Percentiles rank a stretch among this genome's conserved stretches.
Conservation (phyloP, 2,797 vertebrate species). For the Sebastes taczanowskii region DNA sequence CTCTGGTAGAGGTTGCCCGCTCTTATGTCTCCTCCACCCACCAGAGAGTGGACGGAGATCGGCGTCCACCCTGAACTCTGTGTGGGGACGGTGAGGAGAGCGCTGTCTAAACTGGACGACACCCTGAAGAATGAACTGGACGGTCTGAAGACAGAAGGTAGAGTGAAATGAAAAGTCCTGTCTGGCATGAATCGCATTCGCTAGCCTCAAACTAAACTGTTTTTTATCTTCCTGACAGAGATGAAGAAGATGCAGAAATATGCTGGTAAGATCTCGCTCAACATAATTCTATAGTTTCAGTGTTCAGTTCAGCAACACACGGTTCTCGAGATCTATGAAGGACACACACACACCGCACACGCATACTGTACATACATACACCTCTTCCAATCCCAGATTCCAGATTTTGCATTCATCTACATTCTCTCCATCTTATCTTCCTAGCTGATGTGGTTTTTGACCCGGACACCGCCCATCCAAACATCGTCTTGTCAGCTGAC, state of each 20-base stretch:
- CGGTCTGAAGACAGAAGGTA: constrained; percentile 61
- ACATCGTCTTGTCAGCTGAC: constrained; percentile 81
- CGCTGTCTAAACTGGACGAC: constrained; percentile 51
- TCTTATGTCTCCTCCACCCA: constrained; percentile 49
- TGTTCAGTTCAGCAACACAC: background rate
- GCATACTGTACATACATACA: too few relatives aligned
- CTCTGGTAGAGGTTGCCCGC: constrained; percentile 38
- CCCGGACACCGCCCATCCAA: constrained; percentile 78
- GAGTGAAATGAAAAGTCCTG: background rate
- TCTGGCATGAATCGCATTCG: too few relatives aligned
- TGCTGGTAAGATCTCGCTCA: constrained; percentile 53
- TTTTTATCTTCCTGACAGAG: constrained; percentile 59
- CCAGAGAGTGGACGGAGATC: constrained; percentile 60
- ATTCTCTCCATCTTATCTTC: background rate
- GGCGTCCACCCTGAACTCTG: constrained; percentile 56
- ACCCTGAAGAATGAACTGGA: constrained; percentile 55
- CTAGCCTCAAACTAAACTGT: background rate
- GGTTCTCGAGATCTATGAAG: too few relatives aligned
- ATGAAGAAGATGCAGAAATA: constrained; percentile 74
- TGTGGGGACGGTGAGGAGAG: constrained; percentile 60
- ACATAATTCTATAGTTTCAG: background rate
- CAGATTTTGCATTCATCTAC: background rate
- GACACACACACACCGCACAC: too few relatives aligned
- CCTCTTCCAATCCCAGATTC: too few relatives aligned
- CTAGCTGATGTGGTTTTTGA: constrained; percentile 83